Percentiles rank a stretch among this genome's conserved stretches.
Evolutionary conservation across 30 jellyfish, hydroid and myxozoan genomes (phyloP).

Genomic region (Aurelia coerulea): DNA sequence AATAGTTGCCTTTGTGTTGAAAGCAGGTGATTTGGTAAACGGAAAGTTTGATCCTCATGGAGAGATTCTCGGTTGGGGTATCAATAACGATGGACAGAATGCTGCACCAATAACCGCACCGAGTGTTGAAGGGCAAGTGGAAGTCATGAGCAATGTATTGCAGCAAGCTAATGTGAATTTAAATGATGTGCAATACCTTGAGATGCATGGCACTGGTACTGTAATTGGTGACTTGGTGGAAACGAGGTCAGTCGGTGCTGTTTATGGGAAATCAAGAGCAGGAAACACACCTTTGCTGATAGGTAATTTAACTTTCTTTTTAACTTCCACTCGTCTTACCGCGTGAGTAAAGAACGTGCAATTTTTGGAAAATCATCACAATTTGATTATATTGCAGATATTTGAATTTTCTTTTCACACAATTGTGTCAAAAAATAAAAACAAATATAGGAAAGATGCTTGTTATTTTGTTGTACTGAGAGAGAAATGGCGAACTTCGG

Average conservation of each 20-base stretch:
- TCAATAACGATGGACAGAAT: slow-evolving; percentile 59
- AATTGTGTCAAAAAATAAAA: no score
- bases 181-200: slow-evolving; percentile 49
- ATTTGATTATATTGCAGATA: no score
- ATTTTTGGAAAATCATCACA: no score
- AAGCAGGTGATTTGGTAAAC: slow-evolving; percentile 12
- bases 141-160: slow-evolving; percentile 18
- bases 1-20: slow-evolving; percentile 26
- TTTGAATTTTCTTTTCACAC: no score
- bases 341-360: no score
- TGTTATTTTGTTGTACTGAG: no score
- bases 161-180: slow-evolving; percentile 26
- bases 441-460: no score
- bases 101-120: slow-evolving; percentile 76
- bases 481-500: no score
- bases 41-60: slow-evolving; percentile 13
- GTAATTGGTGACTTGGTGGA: slow-evolving; percentile 63
- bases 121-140: slow-evolving; percentile 37
- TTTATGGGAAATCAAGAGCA: slow-evolving; percentile 29
- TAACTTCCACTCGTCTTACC: no score
- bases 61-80: slow-evolving; percentile 38
- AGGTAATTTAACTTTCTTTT: background rate
- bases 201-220: slow-evolving; percentile 75
- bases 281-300: slow-evolving; percentile 21
- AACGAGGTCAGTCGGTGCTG: slow-evolving; percentile 40